Evolutionary conservation across 2,888 invertebrate species (phyloP).

Genomic region (Leucania comma): DNA sequence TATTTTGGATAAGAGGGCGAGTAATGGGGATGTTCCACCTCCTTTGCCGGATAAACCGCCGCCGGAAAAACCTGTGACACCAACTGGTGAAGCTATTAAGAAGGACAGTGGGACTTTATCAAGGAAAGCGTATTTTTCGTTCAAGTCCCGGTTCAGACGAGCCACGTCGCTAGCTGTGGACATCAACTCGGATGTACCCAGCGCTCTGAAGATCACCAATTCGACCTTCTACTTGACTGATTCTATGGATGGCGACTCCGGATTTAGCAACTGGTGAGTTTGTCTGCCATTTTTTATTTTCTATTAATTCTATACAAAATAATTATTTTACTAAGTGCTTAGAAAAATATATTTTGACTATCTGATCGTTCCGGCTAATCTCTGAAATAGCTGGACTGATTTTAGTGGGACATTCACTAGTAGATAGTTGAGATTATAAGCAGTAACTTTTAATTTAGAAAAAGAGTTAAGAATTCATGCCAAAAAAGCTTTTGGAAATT

Average conservation of each 20-base stretch:
- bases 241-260: conserved; percentile 92
- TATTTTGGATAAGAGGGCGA: conserved; percentile 79
- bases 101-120: conserved; percentile 85
- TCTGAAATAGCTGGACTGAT: no score
- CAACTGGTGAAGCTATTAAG: conserved; percentile 79
- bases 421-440: no score
- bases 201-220: conserved; percentile 90
- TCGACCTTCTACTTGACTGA: conserved; percentile 94
- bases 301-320: neutral
- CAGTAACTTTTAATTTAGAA: no score
- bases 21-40: conserved; percentile 80
- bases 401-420: no score
- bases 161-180: conserved; percentile 91
- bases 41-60: conserved; percentile 81
- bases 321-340: no score
- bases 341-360: no score
- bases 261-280: conserved; percentile 89
- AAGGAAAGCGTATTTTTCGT: conserved; percentile 88
- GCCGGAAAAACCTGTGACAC: conserved; percentile 82
- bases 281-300: neutral
- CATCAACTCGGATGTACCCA: conserved; percentile 87
- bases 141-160: conserved; percentile 92
- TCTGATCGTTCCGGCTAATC: no score
- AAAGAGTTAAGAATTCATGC: no score
- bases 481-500: no score